Percentiles rank a stretch among this genome's conserved stretches.
These are phyloP conservation scores for Cryptops parisi DNA, from an alignment of 2,888 invertebrate species.

Conservation along the genomic window DNA sequence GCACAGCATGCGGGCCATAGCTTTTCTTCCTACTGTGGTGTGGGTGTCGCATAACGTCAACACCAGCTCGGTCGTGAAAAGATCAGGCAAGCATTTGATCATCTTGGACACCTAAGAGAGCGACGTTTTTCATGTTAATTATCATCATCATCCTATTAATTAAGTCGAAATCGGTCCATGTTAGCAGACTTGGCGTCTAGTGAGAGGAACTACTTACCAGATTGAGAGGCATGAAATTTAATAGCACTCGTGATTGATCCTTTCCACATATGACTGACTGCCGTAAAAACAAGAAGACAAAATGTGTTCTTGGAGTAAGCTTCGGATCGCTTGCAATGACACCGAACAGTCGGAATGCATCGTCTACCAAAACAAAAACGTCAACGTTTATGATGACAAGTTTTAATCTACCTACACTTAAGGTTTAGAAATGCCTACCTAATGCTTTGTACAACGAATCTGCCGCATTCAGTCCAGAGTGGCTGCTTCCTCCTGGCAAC, in stretches of 20 bases:
- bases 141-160: not conserved
- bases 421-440: conserved; percentile 6
- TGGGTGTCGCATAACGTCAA: conserved; percentile 65
- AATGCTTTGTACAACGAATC: conserved; percentile 17
- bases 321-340: conserved; percentile 27
- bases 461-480: conserved; percentile 7
- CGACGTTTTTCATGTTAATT: not conserved
- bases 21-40: conserved; percentile 57
- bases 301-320: conserved; percentile 31
- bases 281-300: conserved; percentile 31
- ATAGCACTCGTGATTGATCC: conserved; percentile 27
- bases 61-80: conserved; percentile 56
- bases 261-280: conserved; percentile 32
- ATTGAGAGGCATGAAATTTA: conserved; percentile 32
- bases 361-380: conserved; percentile 21
- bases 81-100: conserved; percentile 61
- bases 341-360: conserved; percentile 30
- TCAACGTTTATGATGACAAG: no score
- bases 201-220: conserved; percentile 28
- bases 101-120: conserved; percentile 50
- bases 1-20: conserved; percentile 75
- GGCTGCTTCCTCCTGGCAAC: conserved; percentile 4
- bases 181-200: no score
- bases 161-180: no score
- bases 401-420: not conserved